Base-by-base conservation (phyloP, 2,113 vertebrate genomes). In the Sinocyclocheilus rhinocerous region DNA sequence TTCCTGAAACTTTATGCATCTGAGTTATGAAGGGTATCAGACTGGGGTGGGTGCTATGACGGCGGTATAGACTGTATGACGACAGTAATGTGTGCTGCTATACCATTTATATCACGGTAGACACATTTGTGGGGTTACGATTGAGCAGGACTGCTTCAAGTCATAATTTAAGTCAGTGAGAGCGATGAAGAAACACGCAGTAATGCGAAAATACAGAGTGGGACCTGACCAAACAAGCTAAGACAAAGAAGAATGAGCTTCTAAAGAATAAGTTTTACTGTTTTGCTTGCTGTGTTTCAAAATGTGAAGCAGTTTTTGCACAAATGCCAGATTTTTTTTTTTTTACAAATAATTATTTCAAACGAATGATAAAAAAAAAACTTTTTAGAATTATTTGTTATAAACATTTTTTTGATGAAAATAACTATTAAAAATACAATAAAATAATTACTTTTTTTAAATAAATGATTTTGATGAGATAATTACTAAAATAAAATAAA, bases 1-100 rank as follows among this genome's bases (percentile, higher is more conserved):
- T 84, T 83, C 85, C 55, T 76, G 82, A 87, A 69, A 81, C 59
- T 42, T 65, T 63, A 61, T 24, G 52, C 6, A 59, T 61, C 5
- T 4, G 4, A 81, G 15, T 63, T 45, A 26, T 26, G 78, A 63
- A 36, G 52, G 18, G 76, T 59, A 36, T 57, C 20, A 10, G 76
- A 26, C 26, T 15, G 8, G n/a, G 45, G 42, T 33, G 26, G 24
- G 29, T 33, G 55, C 11, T 2, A 16, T 39, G 48, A 52, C 8
- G 29, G 4, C 11, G 1, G 9, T 22, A 36, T 78, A 18, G 26
- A 78, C 1, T 11, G 12, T 20, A 13, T 78, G 76, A 33, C 2
- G 26, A 33, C 4, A 36, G 48, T 10, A 13, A 22, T 26, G 42
- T 16, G 22, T 48, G 24, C 20, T 48, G 42, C 72, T 50, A 8